These are phyloP conservation scores for Drosophila subquinaria DNA, from an alignment of 2,888 invertebrate species.

Conservation along the genomic window DNA sequence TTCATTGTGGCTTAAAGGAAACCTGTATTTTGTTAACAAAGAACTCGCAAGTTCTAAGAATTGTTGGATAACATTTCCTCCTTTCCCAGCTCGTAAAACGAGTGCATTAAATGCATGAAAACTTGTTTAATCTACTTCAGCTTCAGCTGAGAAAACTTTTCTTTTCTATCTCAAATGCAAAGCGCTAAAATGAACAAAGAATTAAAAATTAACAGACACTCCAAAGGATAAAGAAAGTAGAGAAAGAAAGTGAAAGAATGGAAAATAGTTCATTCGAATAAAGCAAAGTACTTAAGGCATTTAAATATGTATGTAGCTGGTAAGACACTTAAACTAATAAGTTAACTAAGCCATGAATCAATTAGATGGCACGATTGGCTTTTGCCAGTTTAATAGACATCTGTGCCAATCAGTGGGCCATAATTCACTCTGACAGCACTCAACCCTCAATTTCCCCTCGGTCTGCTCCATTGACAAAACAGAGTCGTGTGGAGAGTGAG, in stretches of 20 bases:
- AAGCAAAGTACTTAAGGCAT: constrained; percentile 17
- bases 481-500: not conserved
- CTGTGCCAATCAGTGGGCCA: constrained; percentile 19
- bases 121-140: constrained; percentile 17
- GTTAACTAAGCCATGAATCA: constrained; percentile 43
- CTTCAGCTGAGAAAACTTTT: constrained; percentile 11
- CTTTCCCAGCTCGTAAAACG: not conserved
- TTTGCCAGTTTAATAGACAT: constrained; percentile 42
- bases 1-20: constrained; percentile 6
- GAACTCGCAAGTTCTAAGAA: constrained; percentile 2
- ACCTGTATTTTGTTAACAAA: not conserved
- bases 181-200: constrained; percentile 14
- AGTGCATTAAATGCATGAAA: constrained; percentile 18
- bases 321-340: constrained; percentile 15
- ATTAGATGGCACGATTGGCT: constrained; percentile 44
- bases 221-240: not conserved
- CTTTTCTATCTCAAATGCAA: constrained; percentile 11
- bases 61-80: constrained; percentile 3
- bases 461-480: not conserved
- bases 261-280: constrained; percentile 18
- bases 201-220: constrained; percentile 15
- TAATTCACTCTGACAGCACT: constrained; percentile 36
- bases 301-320: not conserved
- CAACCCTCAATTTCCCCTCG: not conserved
- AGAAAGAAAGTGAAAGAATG: not conserved